Evolutionary conservation across 2,113 vertebrate genomes (phyloP).

Genomic region (Salminus brasiliensis): DNA sequence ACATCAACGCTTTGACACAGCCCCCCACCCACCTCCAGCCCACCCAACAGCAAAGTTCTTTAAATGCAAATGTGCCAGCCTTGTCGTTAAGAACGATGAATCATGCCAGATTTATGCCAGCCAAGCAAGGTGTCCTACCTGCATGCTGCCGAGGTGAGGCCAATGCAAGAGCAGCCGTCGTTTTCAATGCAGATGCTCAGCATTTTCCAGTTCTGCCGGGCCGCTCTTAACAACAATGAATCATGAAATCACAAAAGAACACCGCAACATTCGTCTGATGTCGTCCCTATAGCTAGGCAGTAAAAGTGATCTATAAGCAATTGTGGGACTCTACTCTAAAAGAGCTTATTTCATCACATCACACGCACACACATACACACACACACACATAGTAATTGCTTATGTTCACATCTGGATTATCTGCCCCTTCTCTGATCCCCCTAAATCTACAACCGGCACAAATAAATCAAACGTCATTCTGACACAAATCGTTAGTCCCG

Average conservation of each 20-base stretch:
- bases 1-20: constrained; percentile 4
- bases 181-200: constrained; percentile 13
- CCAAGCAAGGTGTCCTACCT: constrained; percentile 56
- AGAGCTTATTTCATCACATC: constrained; percentile 28
- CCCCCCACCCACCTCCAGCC: neutral
- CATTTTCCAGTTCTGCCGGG: constrained; percentile 21
- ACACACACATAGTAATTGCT: constrained; percentile 59
- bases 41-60: constrained; percentile 1
- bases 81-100: constrained; percentile 17
- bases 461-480: constrained; percentile 57
- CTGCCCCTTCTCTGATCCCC: constrained; percentile 63
- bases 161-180: constrained; percentile 48
- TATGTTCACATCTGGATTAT: constrained; percentile 71
- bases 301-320: neutral
- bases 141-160: constrained; percentile 41
- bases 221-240: neutral
- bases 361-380: constrained; percentile 18
- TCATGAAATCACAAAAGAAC: neutral
- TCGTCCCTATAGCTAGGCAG: neutral
- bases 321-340: neutral
- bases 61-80: constrained; percentile 30
- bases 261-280: neutral
- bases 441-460: constrained; percentile 65
- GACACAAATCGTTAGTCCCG: constrained; percentile 25
- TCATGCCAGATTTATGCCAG: constrained; percentile 17